Conservation (phyloP, 2,113 vertebrate species). For the Aramus guarauna region DNA sequence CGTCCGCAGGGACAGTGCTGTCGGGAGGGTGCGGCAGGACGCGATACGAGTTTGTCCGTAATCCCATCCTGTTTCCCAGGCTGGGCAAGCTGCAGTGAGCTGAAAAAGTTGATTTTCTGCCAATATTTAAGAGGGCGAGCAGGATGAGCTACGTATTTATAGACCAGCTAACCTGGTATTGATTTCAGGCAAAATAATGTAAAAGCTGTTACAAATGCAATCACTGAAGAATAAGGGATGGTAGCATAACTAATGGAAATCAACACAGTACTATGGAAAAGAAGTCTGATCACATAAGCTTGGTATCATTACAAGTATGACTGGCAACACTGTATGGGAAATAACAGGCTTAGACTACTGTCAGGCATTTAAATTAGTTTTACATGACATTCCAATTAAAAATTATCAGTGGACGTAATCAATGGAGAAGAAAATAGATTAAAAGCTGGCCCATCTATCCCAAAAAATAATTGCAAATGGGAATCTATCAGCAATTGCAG, state of each 20-base stretch:
- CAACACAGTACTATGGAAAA: background rate
- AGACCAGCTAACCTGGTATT: background rate
- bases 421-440: conserved; percentile 17
- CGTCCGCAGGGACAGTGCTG: accelerated
- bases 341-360: background rate
- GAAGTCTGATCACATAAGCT: background rate
- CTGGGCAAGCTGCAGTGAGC: background rate
- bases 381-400: conserved; percentile 38
- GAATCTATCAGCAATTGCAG: background rate
- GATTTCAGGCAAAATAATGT: conserved; percentile 2
- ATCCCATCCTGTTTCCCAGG: background rate
- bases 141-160: background rate
- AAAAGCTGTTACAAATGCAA: background rate
- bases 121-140: background rate
- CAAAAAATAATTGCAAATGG: conserved; percentile 2
- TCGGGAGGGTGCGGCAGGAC: background rate
- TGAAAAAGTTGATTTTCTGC: conserved; percentile 4
- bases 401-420: conserved; percentile 27
- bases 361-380: conserved; percentile 19
- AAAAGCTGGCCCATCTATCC: background rate
- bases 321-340: background rate
- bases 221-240: background rate
- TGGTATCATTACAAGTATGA: background rate
- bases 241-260: background rate
- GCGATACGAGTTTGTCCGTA: background rate